phyloP scores from a whole-genome alignment of 2,113 vertebrate species.

The Brachirus orientalis region DNA sequence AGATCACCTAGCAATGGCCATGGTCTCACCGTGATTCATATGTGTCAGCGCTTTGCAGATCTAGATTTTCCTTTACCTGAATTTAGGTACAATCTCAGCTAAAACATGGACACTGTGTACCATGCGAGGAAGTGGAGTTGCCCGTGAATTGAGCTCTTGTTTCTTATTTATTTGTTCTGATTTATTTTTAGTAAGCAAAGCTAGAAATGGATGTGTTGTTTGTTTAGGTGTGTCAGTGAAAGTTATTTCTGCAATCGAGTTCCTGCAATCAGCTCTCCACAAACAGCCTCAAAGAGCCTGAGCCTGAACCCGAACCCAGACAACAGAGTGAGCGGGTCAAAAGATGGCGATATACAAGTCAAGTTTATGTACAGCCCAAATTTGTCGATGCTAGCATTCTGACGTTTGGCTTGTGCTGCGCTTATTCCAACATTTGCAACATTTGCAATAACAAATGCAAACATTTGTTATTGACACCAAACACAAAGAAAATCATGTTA shows the following conservation, averaged over 20 bases:
- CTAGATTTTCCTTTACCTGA: constrained; percentile 14
- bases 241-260: constrained; percentile 61
- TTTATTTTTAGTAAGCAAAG: constrained; percentile 71
- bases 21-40: constrained; percentile 7
- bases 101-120: constrained; percentile 59
- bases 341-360: neutral
- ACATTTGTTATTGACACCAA: too few species aligned
- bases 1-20: neutral
- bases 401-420: too few species aligned
- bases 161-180: constrained; percentile 73
- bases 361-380: neutral
- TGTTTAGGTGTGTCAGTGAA: constrained; percentile 60
- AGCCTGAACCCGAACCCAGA: constrained; percentile 12
- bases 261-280: constrained; percentile 46
- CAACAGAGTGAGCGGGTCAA: neutral
- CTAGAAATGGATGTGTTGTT: constrained; percentile 61
- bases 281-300: constrained; percentile 53
- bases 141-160: constrained; percentile 63
- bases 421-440: too few species aligned
- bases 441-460: neutral
- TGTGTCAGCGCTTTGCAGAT: constrained; percentile 23
- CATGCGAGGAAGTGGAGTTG: constrained; percentile 55
- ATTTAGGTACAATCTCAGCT: constrained; percentile 41
- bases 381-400: too few species aligned
- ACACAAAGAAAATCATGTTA: too few species aligned